phyloP scores from a whole-genome alignment of 1,140 invertebrate species.

The Sitobion miscanthi region DNA sequence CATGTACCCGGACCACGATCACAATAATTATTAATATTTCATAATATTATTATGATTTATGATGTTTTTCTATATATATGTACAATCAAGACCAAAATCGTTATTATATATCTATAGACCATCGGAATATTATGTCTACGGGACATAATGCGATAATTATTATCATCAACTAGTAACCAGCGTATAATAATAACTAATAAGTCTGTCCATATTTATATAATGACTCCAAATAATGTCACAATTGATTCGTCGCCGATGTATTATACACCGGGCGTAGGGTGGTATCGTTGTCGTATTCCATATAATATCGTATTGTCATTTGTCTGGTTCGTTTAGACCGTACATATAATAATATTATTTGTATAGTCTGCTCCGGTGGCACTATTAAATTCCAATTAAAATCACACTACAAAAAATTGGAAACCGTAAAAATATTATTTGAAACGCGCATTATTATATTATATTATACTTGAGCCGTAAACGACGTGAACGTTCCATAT shows the following conservation, averaged over 20 bases:
- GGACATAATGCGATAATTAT: neutral
- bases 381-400: slow-evolving; percentile 41
- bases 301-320: neutral
- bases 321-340: neutral
- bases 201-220: neutral
- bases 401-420: neutral
- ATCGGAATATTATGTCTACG: neutral
- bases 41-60: neutral
- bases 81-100: neutral
- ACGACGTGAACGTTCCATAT: neutral
- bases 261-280: neutral
- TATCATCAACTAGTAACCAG: neutral
- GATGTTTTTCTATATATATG: neutral
- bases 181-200: neutral
- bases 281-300: neutral
- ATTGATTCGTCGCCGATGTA: neutral
- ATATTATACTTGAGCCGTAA: neutral
- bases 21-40: neutral
- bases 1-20: neutral
- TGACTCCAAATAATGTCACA: neutral
- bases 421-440: neutral
- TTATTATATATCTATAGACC: neutral
- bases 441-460: neutral
- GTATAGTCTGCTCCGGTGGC: neutral
- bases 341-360: neutral